Conservation (phyloP, 2,888 invertebrate species). For the Augochlorella aurata region DNA sequence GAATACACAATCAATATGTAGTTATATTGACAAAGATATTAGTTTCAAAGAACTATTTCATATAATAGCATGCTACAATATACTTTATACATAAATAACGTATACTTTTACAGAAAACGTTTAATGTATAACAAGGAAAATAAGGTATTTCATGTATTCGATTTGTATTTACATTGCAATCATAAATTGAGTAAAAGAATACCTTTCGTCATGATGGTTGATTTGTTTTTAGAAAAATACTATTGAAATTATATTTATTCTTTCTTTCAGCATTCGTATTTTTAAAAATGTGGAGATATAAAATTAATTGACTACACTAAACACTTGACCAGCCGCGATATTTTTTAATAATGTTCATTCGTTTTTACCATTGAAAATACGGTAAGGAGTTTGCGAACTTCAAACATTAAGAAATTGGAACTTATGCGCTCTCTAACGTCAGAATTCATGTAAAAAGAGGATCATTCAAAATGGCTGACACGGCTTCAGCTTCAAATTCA, state of each 20-base stretch:
- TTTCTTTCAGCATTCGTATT: slow-evolving; percentile 34
- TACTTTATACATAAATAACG: slow-evolving; percentile 1
- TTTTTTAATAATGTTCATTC: background rate
- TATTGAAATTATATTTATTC: slow-evolving; percentile 21
- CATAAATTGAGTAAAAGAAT: slow-evolving; percentile 17
- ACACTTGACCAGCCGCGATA: slow-evolving; percentile 11
- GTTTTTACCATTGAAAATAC: slow-evolving; percentile 20
- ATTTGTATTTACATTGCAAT: slow-evolving; percentile 23
- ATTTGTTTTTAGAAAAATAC: slow-evolving; percentile 15
- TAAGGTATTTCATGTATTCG: slow-evolving; percentile 29
- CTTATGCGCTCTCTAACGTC: slow-evolving; percentile 3
- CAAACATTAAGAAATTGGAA: background rate
- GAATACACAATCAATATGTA: background rate
- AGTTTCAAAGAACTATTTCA: background rate
- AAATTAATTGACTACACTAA: slow-evolving; percentile 8
- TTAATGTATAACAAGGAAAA: slow-evolving; percentile 23
- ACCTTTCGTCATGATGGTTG: slow-evolving; percentile 61
- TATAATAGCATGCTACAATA: background rate
- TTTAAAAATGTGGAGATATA: slow-evolving; percentile 15
- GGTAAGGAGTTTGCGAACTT: background rate
- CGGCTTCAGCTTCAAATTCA: too few species aligned
- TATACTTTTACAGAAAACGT: background rate
- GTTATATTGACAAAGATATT: background rate
- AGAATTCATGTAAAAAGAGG: background rate
- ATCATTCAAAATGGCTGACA: too few species aligned